These are phyloP conservation scores for Halyomorpha halys DNA, from an alignment of 1,140 invertebrate genomes.

Conservation along the genomic window DNA sequence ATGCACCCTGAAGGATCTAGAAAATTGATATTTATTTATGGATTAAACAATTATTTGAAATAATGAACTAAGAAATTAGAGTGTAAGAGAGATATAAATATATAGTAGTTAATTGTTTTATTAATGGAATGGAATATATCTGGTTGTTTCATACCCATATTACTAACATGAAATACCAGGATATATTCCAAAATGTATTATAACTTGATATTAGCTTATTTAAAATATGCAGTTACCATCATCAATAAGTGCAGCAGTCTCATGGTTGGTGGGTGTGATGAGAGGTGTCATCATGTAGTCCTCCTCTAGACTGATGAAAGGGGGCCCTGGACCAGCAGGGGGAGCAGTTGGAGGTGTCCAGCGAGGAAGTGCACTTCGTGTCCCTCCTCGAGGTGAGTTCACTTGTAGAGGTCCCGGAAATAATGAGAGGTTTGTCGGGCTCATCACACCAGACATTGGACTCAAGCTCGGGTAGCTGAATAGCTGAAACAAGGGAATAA, in stretches of 20 bases:
- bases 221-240: slow-evolving; percentile 29
- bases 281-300: slow-evolving; percentile 84
- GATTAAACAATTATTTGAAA: too few relatives aligned
- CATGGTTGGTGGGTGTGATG: slow-evolving; percentile 38
- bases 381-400: slow-evolving; percentile 46
- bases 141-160: too few relatives aligned
- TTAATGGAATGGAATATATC: too few relatives aligned
- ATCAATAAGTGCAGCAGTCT: slow-evolving; percentile 32
- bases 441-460: slow-evolving; percentile 74
- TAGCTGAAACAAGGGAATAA: slow-evolving; percentile 49
- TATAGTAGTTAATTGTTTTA: too few relatives aligned
- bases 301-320: slow-evolving; percentile 80
- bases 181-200: too few relatives aligned
- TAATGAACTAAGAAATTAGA: too few relatives aligned
- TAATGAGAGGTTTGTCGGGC: slow-evolving; percentile 77
- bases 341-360: slow-evolving; percentile 54
- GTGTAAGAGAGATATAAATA: too few relatives aligned
- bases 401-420: slow-evolving; percentile 59
- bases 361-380: slow-evolving; percentile 53
- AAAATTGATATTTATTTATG: too few relatives aligned
- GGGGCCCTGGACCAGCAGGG: slow-evolving; percentile 37
- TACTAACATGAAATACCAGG: too few relatives aligned
- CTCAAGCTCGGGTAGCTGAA: slow-evolving; percentile 78
- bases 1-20: too few relatives aligned
- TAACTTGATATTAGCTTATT: neutral